Conservation (phyloP, 2,113 vertebrate species). For the Bombycilla garrulus region DNA sequence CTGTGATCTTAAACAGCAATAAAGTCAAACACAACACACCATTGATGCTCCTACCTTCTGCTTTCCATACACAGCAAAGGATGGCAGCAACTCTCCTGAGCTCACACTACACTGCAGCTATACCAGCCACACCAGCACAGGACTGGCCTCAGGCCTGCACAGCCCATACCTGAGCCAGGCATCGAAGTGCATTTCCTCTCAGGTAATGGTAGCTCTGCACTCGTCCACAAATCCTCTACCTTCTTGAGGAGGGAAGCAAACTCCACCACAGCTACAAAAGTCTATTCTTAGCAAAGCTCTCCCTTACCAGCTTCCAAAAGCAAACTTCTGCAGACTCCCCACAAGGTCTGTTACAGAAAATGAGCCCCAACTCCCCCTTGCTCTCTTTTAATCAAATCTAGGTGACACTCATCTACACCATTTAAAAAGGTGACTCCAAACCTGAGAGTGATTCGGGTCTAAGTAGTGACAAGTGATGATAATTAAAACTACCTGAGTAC, state of each 20-base stretch:
- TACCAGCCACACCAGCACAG: not conserved
- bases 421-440: not conserved
- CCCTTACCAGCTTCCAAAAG: rapidly evolving
- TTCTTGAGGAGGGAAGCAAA: rapidly evolving
- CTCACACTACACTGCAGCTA: not conserved
- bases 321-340: rapidly evolving
- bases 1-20: not conserved
- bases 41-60: not conserved
- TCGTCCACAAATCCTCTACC: not conserved
- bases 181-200: rapidly evolving
- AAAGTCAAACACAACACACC: not conserved
- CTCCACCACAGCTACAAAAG: rapidly evolving
- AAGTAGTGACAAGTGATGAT: rapidly evolving
- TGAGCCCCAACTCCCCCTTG: rapidly evolving
- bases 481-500: not conserved
- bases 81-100: not conserved
- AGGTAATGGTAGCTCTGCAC: rapidly evolving
- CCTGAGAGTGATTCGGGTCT: rapidly evolving
- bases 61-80: not conserved
- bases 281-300: rapidly evolving
- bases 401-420: rapidly evolving
- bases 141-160: rapidly evolving
- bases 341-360: rapidly evolving
- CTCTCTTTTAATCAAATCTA: too few relatives aligned
- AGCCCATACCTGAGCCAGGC: rapidly evolving